These are phyloP conservation scores for Caenorhabditis remanei DNA, from an alignment of 1,140 invertebrate species.

Conservation along the genomic window DNA sequence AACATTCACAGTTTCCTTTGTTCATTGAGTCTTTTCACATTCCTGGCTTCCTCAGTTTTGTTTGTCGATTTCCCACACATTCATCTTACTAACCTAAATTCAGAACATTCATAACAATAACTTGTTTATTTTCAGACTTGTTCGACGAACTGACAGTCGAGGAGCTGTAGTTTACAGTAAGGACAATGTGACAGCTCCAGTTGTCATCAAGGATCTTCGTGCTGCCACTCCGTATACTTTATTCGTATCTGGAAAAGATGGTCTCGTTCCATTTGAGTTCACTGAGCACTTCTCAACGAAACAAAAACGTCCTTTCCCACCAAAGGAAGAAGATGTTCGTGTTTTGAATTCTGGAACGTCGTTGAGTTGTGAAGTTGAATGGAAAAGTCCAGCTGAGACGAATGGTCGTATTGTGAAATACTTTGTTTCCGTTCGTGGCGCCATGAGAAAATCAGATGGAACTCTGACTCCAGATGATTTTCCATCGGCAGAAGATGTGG, in stretches of 20 bases:
- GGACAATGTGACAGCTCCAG: conserved; percentile 71
- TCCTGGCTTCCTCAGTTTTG: background rate
- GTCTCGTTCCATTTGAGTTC: conserved; percentile 72
- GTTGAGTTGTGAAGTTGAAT: conserved; percentile 66
- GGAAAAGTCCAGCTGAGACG: conserved; percentile 60
- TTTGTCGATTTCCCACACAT: background rate
- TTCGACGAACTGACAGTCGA: conserved; percentile 62
- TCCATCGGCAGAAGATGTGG: conserved; percentile 61
- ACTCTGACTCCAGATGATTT: conserved; percentile 61
- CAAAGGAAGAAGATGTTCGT: conserved; percentile 62
- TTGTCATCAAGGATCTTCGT: conserved; percentile 69
- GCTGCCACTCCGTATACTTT: conserved; percentile 77
- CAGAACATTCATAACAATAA: no score
- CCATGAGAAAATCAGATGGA: conserved; percentile 64
- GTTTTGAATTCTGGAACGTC: conserved; percentile 65
- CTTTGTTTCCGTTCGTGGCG: conserved; percentile 64
- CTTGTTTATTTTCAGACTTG: conserved; percentile 62
- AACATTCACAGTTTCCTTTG: background rate
- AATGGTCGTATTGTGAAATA: conserved; percentile 69
- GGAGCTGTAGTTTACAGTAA: conserved; percentile 64
- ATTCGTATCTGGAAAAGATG: conserved; percentile 71
- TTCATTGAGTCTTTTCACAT: background rate
- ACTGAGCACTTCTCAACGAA: conserved; percentile 72
- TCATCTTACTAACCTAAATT: background rate
- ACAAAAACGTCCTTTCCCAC: conserved; percentile 69